phyloP scores from a whole-genome alignment of 1,140 invertebrate genomes.

The Trichogramma pretiosum region DNA sequence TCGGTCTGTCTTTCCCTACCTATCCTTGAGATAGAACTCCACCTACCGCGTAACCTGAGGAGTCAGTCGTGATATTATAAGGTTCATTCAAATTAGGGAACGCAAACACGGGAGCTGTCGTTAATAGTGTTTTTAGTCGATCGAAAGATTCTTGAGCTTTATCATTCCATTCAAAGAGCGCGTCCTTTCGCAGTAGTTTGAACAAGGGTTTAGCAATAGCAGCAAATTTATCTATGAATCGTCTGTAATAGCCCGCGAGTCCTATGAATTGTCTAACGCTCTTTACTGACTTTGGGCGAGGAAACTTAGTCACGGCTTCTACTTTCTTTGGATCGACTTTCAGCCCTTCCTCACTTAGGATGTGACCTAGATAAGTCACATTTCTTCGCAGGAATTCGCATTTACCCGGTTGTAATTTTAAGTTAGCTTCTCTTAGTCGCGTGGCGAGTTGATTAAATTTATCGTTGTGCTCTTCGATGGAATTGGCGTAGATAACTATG shows the following conservation, averaged over 20 bases:
- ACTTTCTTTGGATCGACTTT: constrained; percentile 1
- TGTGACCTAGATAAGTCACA: constrained; percentile 7
- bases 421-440: constrained; percentile 2
- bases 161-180: background rate
- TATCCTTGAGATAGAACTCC: too few relatives aligned
- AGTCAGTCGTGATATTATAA: too few relatives aligned
- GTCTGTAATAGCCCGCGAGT: constrained; percentile 19
- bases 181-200: background rate
- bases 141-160: constrained; percentile 9
- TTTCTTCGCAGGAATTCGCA: constrained; percentile 7
- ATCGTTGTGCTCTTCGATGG: constrained; percentile 29
- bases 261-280: constrained; percentile 22
- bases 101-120: too few relatives aligned
- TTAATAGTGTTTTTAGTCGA: background rate
- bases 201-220: background rate
- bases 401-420: constrained; percentile 11
- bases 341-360: constrained; percentile 4
- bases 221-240: constrained; percentile 11
- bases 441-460: constrained; percentile 1
- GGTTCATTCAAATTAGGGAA: too few relatives aligned
- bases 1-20: too few relatives aligned
- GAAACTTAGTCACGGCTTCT: background rate
- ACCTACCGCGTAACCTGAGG: too few relatives aligned
- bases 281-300: background rate
- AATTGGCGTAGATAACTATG: constrained; percentile 29